Percentiles rank a stretch among this genome's conserved stretches.
Conservation (phyloP, 2,113 vertebrate genomes). For the Eonycteris spelaea region DNA sequence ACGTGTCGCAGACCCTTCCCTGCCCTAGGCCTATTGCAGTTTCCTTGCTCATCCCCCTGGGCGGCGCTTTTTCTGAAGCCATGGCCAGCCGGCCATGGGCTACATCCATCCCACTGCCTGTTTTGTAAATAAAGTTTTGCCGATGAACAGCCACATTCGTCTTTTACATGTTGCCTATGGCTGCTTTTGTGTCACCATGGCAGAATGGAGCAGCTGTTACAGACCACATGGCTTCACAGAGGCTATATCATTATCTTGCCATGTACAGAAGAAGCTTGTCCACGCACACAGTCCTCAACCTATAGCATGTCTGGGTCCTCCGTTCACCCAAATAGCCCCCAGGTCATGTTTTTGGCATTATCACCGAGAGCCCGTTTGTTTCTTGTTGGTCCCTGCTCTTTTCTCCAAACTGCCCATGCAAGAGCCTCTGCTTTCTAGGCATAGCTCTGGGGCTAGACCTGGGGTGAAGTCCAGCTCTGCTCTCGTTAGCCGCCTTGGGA, state of each 20-base stretch:
- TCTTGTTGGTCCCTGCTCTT: background rate
- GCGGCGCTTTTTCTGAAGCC: background rate
- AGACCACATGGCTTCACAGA: background rate
- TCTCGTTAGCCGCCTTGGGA: background rate
- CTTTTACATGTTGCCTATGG: background rate
- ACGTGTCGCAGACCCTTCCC: background rate
- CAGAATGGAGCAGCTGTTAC: background rate
- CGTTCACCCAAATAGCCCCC: background rate
- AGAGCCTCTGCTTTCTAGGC: background rate
- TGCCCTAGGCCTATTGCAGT: background rate
- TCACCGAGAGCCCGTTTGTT: background rate
- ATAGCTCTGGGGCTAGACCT: background rate
- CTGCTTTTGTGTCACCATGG: background rate
- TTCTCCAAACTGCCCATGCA: background rate
- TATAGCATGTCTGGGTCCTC: background rate
- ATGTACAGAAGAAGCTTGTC: background rate
- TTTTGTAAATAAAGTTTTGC: background rate
- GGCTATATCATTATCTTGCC: background rate
- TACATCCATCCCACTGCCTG: background rate
- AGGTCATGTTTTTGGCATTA: background rate
- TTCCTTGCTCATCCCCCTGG: background rate
- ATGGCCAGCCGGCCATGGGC: background rate
- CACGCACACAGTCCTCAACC: background rate
- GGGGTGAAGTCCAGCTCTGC: background rate
- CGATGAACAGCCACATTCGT: background rate